Percentiles rank a stretch among this genome's conserved stretches.
Conservation (phyloP, 2,797 vertebrate genomes). For the Parambassis ranga region DNA sequence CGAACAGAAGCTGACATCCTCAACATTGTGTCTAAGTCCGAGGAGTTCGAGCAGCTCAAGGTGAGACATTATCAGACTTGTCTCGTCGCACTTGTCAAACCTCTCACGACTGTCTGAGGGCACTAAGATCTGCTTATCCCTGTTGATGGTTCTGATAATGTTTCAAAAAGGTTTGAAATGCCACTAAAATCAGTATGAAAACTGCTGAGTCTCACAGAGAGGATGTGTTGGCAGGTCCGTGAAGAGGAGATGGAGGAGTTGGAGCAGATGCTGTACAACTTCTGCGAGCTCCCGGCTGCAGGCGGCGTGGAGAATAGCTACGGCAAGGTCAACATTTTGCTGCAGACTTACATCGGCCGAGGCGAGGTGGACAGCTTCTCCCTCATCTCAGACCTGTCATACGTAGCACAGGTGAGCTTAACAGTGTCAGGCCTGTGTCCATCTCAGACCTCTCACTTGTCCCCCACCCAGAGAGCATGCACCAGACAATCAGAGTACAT, state of each 20-base stretch:
- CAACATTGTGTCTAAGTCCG: conserved; percentile 94
- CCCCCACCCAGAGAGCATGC: conserved; percentile 9
- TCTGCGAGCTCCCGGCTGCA: conserved; percentile 90
- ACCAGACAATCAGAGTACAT: conserved; percentile 25
- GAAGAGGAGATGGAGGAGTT: conserved; percentile 96
- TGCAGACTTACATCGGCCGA: conserved; percentile 95
- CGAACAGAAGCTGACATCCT: conserved; percentile 94
- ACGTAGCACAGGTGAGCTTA: conserved; percentile 97
- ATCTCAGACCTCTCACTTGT: conserved; percentile 7
- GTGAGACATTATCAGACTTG: conserved; percentile 72
- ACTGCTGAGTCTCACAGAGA: no score
- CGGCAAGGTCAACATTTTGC: conserved; percentile 97
- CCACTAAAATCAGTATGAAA: no score
- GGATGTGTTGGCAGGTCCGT: conserved; percentile 84
- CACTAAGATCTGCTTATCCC: no score
- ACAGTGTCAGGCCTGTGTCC: no score
- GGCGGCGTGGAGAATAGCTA: conserved; percentile 97
- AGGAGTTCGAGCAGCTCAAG: conserved; percentile 99
- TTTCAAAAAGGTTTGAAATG: no score
- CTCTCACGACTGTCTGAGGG: no score
- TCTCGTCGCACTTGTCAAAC: background rate
- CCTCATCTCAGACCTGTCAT: conserved; percentile 95
- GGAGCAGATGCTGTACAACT: conserved; percentile 86
- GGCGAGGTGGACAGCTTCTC: conserved; percentile 98
- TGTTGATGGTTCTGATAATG: no score